Evolutionary conservation across 2,797 vertebrate species (phyloP), one percentile per base, ranked within the genome.

Genomic region (Cyclopterus lumpus): DNA sequence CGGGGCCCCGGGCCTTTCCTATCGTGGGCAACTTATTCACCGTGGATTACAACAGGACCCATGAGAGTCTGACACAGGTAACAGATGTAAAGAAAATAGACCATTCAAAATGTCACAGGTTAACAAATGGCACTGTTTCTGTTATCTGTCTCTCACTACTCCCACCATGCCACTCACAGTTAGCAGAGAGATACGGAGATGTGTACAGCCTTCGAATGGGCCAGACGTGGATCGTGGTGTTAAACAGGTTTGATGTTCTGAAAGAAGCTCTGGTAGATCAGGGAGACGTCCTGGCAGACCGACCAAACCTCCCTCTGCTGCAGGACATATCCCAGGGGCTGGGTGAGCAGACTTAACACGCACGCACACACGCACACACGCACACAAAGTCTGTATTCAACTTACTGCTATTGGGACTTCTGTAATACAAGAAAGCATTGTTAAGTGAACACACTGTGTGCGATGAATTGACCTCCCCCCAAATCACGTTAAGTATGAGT

Each of bases 101-200:
- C n/a, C n/a, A n/a, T n/a, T n/a, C n/a, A n/a, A n/a, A n/a, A n/a
- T n/a, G n/a, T n/a, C n/a, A n/a, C n/a, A n/a, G n/a, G n/a, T n/a
- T n/a, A n/a, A n/a, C n/a, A n/a, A n/a, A n/a, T n/a, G n/a, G n/a
- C n/a, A n/a, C n/a, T n/a, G n/a, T n/a, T n/a, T n/a, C n/a, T n/a
- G n/a, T n/a, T n/a, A n/a, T n/a, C n/a, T n/a, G n/a, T n/a, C n/a
- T n/a, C n/a, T n/a, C n/a, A n/a, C 4, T 73, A 34, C 6, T 59
- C n/a, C 54, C 0, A 18, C 16, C 9, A 53, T 46, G 59, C 8
- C 16, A 30, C 28, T 54, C 5, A n/a, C 70, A 97, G 96, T 1
- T 93, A 16, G 69, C 1, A 53, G 79, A 84, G 75, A 94, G 57
- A 64, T 94, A 95, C 0, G 95, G 96, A 16, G 77, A 95, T 0